phyloP scores from a whole-genome alignment of 2,113 vertebrate genomes.

The Amazona vittata region DNA sequence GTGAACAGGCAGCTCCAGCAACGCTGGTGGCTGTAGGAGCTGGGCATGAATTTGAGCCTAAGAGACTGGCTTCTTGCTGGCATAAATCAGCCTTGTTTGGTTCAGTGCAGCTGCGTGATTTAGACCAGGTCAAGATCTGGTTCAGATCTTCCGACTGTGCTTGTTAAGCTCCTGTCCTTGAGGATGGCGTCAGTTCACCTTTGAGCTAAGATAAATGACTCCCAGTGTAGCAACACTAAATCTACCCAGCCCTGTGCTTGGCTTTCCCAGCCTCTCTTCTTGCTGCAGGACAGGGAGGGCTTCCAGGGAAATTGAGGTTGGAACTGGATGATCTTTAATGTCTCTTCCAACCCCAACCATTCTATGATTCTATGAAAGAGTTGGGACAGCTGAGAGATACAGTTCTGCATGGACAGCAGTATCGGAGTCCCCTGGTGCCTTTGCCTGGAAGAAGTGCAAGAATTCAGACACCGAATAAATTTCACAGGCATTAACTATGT shows the following conservation, averaged over 20 bases:
- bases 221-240: background rate
- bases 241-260: background rate
- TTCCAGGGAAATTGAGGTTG: background rate
- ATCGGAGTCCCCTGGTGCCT: background rate
- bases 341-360: background rate
- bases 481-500: background rate
- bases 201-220: background rate
- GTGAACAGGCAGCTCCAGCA: background rate
- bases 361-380: background rate
- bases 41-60: background rate
- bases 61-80: background rate
- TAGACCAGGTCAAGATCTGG: background rate
- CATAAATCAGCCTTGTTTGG: background rate
- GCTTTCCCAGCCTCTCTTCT: background rate
- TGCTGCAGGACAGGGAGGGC: background rate
- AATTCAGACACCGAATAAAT: background rate
- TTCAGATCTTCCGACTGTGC: background rate
- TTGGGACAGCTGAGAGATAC: background rate
- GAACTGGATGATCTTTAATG: background rate
- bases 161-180: slow-evolving; percentile 6
- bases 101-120: background rate
- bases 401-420: background rate
- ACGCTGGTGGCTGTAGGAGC: background rate
- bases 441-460: background rate
- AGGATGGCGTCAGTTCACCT: background rate